Percentiles rank a stretch among this genome's conserved stretches.
These are phyloP conservation scores for Falco columbarius DNA, from an alignment of 2,797 vertebrate species.

Conservation along the genomic window DNA sequence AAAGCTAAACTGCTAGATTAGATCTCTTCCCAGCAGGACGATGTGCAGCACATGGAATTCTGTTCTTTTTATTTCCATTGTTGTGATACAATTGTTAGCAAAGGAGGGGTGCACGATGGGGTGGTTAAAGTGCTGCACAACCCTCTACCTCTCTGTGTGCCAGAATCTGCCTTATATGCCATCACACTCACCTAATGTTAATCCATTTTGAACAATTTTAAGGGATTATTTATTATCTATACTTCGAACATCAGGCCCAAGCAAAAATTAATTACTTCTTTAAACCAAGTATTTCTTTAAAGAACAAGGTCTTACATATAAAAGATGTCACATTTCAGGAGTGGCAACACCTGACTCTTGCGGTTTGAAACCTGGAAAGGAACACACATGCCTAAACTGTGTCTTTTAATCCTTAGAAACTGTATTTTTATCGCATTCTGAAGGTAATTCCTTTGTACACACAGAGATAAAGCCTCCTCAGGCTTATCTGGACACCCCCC, in stretches of 20 bases:
- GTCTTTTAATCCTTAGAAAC: conserved; percentile 28
- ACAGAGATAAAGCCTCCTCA: neutral
- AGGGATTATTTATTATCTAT: neutral
- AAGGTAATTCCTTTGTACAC: conserved; percentile 27
- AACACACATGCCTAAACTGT: neutral
- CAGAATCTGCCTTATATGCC: neutral
- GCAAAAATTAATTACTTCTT: conserved; percentile 17
- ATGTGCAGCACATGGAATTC: neutral
- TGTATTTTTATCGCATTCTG: conserved; percentile 1
- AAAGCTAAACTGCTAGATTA: neutral
- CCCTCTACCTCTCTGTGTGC: neutral
- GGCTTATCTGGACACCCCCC: neutral
- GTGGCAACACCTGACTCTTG: neutral
- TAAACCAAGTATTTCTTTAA: neutral
- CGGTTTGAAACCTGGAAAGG: conserved; percentile 21
- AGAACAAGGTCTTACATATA: neutral
- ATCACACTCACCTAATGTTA: neutral
- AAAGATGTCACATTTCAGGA: neutral
- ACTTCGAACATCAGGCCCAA: neutral
- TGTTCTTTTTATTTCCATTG: neutral
- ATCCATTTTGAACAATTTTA: neutral
- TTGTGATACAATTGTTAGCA: neutral
- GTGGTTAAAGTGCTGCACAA: neutral
- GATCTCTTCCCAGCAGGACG: neutral
- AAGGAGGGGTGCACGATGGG: neutral